These are phyloP conservation scores for Pangasius sanitwongsei DNA, from an alignment of 2,797 vertebrate species.

Conservation along the genomic window DNA sequence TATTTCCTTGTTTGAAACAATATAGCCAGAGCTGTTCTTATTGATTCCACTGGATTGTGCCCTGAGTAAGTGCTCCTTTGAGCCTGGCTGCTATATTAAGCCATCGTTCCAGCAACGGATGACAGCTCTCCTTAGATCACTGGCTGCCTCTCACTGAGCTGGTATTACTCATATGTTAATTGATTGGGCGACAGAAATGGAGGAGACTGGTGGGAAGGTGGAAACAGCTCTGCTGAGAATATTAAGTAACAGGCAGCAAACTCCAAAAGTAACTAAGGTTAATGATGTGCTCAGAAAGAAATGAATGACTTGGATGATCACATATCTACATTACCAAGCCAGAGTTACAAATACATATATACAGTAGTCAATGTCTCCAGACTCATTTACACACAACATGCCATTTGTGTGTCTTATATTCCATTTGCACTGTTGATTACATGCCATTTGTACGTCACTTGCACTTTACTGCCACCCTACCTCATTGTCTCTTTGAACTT, in stretches of 20 bases:
- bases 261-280: conserved; percentile 45
- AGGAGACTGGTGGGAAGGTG: conserved; percentile 56
- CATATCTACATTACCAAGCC: conserved; percentile 37
- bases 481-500: not conserved
- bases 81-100: conserved; percentile 85
- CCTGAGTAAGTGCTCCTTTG: conserved; percentile 79
- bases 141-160: conserved; percentile 78
- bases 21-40: conserved; percentile 78
- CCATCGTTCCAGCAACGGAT: conserved; percentile 85
- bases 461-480: not conserved
- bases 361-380: not conserved
- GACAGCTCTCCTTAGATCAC: conserved; percentile 82
- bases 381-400: not conserved
- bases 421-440: not conserved
- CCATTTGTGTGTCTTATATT: not conserved
- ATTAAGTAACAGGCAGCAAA: conserved; percentile 43
- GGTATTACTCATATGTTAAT: conserved; percentile 84
- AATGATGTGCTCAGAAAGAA: conserved; percentile 44
- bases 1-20: conserved; percentile 78
- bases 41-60: conserved; percentile 81
- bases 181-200: conserved; percentile 79
- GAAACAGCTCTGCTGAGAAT: conserved; percentile 52
- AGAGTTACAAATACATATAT: not conserved
- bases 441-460: not conserved
- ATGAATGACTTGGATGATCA: conserved; percentile 46